Evolutionary conservation across 2,888 invertebrate species (phyloP).

Genomic region (Ischnus inquisitorius): DNA sequence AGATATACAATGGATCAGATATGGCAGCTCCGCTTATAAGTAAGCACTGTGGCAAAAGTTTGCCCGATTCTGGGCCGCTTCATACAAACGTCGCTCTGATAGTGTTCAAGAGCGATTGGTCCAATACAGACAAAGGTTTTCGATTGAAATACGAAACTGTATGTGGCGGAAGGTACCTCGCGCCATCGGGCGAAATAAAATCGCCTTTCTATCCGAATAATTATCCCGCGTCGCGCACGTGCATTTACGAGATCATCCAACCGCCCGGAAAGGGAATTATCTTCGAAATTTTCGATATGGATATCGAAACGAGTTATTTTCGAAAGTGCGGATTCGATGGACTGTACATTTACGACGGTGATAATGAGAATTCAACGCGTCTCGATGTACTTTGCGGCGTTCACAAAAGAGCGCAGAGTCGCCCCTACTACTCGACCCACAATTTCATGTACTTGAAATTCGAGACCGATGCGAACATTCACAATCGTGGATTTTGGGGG

Average conservation of each 20-base stretch:
- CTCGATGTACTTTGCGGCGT: constrained; percentile 90
- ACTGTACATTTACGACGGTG: constrained; percentile 89
- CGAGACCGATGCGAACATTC: constrained; percentile 87
- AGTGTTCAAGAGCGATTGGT: constrained; percentile 88
- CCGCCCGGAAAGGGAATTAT: constrained; percentile 89
- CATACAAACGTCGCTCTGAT: constrained; percentile 88
- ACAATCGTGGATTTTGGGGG: constrained; percentile 91
- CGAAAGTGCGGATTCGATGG: constrained; percentile 87
- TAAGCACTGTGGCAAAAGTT: constrained; percentile 90
- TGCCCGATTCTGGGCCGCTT: constrained; percentile 88
- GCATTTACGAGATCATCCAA: constrained; percentile 90
- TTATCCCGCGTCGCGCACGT: constrained; percentile 89
- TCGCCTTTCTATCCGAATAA: constrained; percentile 92
- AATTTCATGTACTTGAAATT: constrained; percentile 92
- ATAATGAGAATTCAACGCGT: constrained; percentile 88
- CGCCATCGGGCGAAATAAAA: constrained; percentile 88
- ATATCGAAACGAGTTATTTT: constrained; percentile 86
- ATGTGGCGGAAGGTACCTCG: constrained; percentile 89
- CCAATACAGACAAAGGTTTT: constrained; percentile 87
- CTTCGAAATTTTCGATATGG: constrained; percentile 89
- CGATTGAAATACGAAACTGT: constrained; percentile 88
- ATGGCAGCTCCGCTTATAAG: constrained; percentile 89
- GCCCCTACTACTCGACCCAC: constrained; percentile 88
- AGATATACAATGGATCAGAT: constrained; percentile 90
- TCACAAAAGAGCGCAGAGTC: constrained; percentile 86